These are phyloP conservation scores for Hirtodrosophila alboralis DNA, from an alignment of 2,888 invertebrate genomes.

Conservation along the genomic window DNA sequence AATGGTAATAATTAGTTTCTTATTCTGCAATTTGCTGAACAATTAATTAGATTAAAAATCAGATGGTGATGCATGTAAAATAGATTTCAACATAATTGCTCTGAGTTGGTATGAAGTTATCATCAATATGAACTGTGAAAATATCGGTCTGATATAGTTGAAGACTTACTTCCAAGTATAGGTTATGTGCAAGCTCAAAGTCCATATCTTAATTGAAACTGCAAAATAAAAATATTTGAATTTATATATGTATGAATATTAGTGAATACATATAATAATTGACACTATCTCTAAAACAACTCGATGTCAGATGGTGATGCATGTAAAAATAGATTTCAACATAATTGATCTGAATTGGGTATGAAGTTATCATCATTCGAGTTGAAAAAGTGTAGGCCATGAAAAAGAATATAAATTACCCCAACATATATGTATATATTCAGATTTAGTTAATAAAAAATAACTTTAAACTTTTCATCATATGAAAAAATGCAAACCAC, in stretches of 20 bases:
- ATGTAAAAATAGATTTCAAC: no score
- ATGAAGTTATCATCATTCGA: conserved; percentile 62
- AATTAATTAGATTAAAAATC: conserved; percentile 18
- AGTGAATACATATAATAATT: no score
- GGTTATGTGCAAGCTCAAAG: no score
- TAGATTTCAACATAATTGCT: conserved; percentile 52
- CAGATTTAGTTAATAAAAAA: not conserved
- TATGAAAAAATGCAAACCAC: conserved; percentile 26
- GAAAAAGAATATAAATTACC: conserved; percentile 7
- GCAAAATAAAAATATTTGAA: no score
- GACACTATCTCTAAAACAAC: no score
- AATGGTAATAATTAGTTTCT: not conserved
- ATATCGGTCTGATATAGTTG: no score
- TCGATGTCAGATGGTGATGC: no score
- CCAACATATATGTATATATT: not conserved
- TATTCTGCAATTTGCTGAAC: not conserved
- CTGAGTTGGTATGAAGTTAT: conserved; percentile 52
- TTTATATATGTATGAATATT: no score
- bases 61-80: conserved; percentile 73
- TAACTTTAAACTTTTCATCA: not conserved
- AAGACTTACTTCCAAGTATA: no score
- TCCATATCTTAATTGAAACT: no score
- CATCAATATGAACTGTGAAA: no score
- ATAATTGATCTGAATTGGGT: conserved; percentile 8
- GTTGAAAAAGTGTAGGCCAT: not conserved